Base-by-base conservation (phyloP, 2,888 invertebrate genomes). In the Crocallis elinguaria region DNA sequence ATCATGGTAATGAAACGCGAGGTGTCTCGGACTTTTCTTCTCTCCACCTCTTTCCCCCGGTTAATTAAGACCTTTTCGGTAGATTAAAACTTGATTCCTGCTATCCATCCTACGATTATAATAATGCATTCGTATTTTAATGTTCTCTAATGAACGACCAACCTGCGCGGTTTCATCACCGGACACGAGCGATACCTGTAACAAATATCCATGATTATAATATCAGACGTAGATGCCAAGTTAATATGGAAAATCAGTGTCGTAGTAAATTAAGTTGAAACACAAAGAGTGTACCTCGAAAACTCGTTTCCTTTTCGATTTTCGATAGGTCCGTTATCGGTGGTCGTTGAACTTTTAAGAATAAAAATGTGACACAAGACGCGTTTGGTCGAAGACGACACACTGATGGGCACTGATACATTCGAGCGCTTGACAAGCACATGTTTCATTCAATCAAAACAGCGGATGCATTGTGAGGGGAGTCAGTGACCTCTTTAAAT, bases 1-100 rank as follows among this genome's bases (percentile, higher is more conserved):
- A 83, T 84, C 82, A 81, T 75, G 64, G 79, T 86, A 86, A 88
- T 84, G 82, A 83, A 84, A 79, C 77, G 71, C 75, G 77, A 81
- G 79, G 77, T 76, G 73, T 77, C 75, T 77, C 60, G 71, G 73
- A 79, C 73, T 83, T 84, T 80, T 79, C 78, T 78, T 68, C 69
- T 41, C 45, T 74, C 72, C 71, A 77, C 79, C 76, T 80, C 71
- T 75, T 77, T 78, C 70, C 70, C 63, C 67, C 60, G 58, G 70
- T 83, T 84, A 85, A 85, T 86, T 80, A 85, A 84, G 82, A 79
- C 76, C 75, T 77, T 79, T 79, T 66, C 66, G 63, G 70, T 67
- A 69, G 77, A 73, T 75, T 75, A 73, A 74, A 72, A 62, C 67
- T 65, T 69, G 72, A 75, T 77, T 73, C 67, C 69, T 69, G 63